Evolutionary conservation across 2,888 invertebrate genomes (phyloP).

Genomic region (Scotopteryx bipunctaria): DNA sequence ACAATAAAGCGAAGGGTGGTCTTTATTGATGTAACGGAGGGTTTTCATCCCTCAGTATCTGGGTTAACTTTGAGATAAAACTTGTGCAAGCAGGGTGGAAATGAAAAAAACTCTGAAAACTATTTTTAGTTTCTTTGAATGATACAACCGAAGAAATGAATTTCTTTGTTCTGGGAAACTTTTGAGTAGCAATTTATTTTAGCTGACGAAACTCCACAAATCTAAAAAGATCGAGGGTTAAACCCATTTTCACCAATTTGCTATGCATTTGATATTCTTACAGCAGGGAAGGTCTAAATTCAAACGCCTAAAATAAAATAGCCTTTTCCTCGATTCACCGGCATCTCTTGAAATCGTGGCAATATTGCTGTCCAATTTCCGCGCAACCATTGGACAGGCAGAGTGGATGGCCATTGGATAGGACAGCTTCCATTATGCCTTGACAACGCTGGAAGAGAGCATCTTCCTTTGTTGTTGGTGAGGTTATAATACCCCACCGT

Average conservation of each 20-base stretch:
- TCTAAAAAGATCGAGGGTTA: too few relatives aligned
- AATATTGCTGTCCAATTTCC: slow-evolving; percentile 22
- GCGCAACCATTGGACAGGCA: slow-evolving; percentile 18
- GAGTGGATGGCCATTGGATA: slow-evolving; percentile 15
- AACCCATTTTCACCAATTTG: too few relatives aligned
- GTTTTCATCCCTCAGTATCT: slow-evolving; percentile 26
- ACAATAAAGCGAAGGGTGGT: slow-evolving; percentile 28
- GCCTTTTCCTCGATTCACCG: neutral
- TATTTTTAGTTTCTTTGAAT: slow-evolving; percentile 3
- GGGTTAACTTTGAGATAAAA: slow-evolving; percentile 10
- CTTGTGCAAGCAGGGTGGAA: neutral
- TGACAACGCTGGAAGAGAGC: slow-evolving; percentile 29
- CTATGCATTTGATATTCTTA: too few relatives aligned
- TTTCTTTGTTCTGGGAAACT: too few relatives aligned
- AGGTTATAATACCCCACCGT: neutral
- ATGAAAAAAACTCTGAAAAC: neutral
- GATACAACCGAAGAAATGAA: neutral
- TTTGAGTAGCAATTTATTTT: neutral
- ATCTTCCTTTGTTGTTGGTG: slow-evolving; percentile 9
- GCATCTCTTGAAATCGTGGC: slow-evolving; percentile 13
- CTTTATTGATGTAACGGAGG: slow-evolving; percentile 27
- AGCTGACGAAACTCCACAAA: too few relatives aligned
- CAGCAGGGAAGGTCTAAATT: neutral
- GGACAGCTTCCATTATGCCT: slow-evolving; percentile 32
- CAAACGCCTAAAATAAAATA: slow-evolving; percentile 11